Conservation (phyloP, 1,140 invertebrate genomes). For the Melanaphis sacchari region DNA sequence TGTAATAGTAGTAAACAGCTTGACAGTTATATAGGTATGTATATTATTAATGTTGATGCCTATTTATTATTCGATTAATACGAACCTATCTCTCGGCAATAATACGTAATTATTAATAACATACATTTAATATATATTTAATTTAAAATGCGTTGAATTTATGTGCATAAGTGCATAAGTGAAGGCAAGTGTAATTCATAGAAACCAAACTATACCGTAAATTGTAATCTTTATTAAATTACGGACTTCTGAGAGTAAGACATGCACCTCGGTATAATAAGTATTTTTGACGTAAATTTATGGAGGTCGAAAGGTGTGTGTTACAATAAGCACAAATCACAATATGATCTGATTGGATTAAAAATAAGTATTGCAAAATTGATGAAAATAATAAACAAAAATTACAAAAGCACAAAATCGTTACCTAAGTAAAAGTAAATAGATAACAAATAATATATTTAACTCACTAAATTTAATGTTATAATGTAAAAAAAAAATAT, state of each 20-base stretch:
- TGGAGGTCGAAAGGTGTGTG: background rate
- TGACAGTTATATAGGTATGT: background rate
- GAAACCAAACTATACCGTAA: background rate
- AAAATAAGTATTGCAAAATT: too few relatives aligned
- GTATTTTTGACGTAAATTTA: too few relatives aligned
- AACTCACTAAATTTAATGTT: too few relatives aligned
- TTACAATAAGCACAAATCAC: background rate
- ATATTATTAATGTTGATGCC: background rate
- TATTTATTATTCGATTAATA: background rate
- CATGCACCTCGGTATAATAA: background rate
- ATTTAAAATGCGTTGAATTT: background rate
- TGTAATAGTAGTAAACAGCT: background rate
- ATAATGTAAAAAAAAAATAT: too few relatives aligned
- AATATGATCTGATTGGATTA: background rate
- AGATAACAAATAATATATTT: too few relatives aligned
- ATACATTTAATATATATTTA: background rate
- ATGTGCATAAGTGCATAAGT: background rate
- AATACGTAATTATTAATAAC: constrained; percentile 6
- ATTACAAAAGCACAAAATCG: too few relatives aligned
- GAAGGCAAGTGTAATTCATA: background rate
- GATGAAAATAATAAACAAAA: too few relatives aligned
- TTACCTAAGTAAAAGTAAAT: too few relatives aligned
- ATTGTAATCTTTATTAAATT: background rate
- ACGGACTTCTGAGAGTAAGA: background rate
- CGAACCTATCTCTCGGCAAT: background rate